Base-by-base conservation (phyloP, 2,113 vertebrate species). In the Donacobius atricapilla region DNA sequence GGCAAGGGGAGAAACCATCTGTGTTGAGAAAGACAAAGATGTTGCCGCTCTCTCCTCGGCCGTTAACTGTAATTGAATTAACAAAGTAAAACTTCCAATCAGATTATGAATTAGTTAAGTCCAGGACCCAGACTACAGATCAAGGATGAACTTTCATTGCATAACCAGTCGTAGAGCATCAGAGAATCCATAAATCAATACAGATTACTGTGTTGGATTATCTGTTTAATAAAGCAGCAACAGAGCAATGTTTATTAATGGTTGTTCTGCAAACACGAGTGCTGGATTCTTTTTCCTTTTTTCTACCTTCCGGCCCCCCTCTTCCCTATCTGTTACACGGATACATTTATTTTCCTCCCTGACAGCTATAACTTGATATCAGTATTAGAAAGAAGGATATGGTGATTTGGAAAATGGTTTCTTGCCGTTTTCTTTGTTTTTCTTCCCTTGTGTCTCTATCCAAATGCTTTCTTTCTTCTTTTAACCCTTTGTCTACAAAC, bases 211-310 rank as follows among this genome's bases (percentile, higher is more conserved):
- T 42, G 88, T 5, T 72, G 86, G 93, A 92, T 95, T 92, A 92
- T 94, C 89, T 96, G 69, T 93, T 83, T 88, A 96, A 94, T 95
- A 96, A 95, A 92, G 94, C 86, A 93, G 95, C 86, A 57, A 33
- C 89, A 44, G 92, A 92, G 90, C 51, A 42, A 83, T 66, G 83
- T 65, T 93, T 75, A 89, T 90, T 94, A 92, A 81, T 68, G 86
- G 50, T 60, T 76, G 35, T 88, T 94, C 89, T 73, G 44, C 91
- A 92, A 86, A 96, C 19, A 78, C 0, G 8, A 83, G 60, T 23
- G 1, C 69, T 76, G 90, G 53, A 89, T 89, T 87, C 5, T 69
- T 86, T 50, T 31, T n/a, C 13, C 24, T 48, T 45, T 27, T 40
- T 30, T 7, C 4, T 7, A 1, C 3, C 6, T 16, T 24, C 16